Conservation (phyloP, 2,888 invertebrate genomes). For the Microdon myrmicae region DNA sequence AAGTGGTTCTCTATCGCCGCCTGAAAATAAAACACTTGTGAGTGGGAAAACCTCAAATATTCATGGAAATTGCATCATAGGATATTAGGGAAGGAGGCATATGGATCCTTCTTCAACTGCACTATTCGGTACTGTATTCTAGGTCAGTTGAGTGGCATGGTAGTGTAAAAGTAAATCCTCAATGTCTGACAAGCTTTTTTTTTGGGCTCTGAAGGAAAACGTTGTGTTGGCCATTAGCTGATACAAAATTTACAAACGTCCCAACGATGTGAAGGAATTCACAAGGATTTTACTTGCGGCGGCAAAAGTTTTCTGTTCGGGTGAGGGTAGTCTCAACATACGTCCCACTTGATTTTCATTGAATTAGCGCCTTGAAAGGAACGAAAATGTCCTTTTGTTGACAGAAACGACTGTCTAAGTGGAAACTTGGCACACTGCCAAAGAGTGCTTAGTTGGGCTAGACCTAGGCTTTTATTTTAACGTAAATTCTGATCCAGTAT, state of each 20-base stretch:
- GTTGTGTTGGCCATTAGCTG: conserved; percentile 24
- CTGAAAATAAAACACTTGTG: conserved; percentile 32
- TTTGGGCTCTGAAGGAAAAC: conserved; percentile 2
- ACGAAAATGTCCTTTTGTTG: conserved; percentile 46
- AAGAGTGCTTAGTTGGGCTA: conserved; percentile 1
- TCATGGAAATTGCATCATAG: conserved; percentile 42
- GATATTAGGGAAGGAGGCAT: conserved; percentile 19
- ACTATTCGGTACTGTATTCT: conserved; percentile 15
- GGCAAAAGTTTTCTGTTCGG: conserved; percentile 18
- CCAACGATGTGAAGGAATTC: conserved; percentile 37
- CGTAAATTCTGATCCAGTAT: conserved; percentile 41
- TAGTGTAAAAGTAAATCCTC: conserved; percentile 43
- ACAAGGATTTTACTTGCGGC: conserved; percentile 26
- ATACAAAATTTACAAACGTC: conserved; percentile 48
- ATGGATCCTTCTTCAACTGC: conserved; percentile 3
- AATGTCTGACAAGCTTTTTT: conserved; percentile 41
- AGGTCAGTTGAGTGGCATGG: conserved; percentile 23
- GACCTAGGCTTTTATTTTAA: conserved; percentile 31
- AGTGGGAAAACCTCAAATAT: conserved; percentile 40
- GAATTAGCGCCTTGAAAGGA: conserved; percentile 46
- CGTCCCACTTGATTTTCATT: conserved; percentile 45
- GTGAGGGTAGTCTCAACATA: neutral
- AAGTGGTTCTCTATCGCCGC: neutral
- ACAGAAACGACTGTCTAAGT: conserved; percentile 29
- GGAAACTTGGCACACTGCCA: conserved; percentile 45